Evolutionary conservation across 2,888 invertebrate species (phyloP).

Genomic region (Osmoderma eremita): DNA sequence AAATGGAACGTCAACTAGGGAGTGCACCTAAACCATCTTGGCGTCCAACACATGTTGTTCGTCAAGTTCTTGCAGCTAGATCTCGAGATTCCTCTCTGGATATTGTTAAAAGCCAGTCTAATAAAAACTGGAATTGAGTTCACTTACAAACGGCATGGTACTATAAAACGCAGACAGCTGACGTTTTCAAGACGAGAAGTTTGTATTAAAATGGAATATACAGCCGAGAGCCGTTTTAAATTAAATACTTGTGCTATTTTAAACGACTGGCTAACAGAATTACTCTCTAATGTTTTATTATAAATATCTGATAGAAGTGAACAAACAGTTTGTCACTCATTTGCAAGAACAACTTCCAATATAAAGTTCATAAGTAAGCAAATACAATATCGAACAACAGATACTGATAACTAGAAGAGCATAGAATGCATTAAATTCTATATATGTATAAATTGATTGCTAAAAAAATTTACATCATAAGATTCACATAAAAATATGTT

Average conservation of each 20-base stretch:
- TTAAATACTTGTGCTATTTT: conserved; percentile 31
- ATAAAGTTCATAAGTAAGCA: no score
- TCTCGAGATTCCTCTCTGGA: conserved; percentile 44
- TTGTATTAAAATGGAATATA: conserved; percentile 9
- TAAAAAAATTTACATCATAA: no score
- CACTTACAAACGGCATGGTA: conserved; percentile 46
- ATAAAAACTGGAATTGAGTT: conserved; percentile 50
- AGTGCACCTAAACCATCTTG: conserved; percentile 40
- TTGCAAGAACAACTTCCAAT: no score
- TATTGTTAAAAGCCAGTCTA: conserved; percentile 41
- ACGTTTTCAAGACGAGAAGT: conserved; percentile 20
- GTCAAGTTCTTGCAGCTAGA: conserved; percentile 48
- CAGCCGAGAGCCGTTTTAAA: conserved; percentile 22
- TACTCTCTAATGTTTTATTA: no score
- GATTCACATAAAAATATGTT: no score
- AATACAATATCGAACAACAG: no score
- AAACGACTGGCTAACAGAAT: conserved; percentile 10
- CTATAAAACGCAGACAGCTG: conserved; percentile 43
- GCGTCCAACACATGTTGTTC: conserved; percentile 49
- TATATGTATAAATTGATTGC: no score
- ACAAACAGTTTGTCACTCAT: no score
- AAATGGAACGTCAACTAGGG: conserved; percentile 32
- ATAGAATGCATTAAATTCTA: no score
- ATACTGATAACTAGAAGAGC: no score
- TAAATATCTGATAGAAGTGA: no score